Base-by-base conservation (phyloP, 2,888 invertebrate species). In the Diloba caeruleocephala region DNA sequence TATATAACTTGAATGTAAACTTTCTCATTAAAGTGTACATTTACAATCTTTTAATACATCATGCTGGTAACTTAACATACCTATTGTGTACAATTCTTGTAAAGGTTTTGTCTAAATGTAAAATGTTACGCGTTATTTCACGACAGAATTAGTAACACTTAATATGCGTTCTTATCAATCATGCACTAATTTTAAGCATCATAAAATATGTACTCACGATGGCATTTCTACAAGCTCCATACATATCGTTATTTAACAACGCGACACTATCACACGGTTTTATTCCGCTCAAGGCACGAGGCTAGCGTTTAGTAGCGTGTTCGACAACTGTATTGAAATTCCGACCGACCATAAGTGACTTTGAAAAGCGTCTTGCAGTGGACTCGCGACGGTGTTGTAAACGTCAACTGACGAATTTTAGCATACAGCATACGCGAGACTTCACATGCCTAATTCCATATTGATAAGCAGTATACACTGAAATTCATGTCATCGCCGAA, bases 161-260 rank as follows among this genome's bases (percentile, higher is more conserved):
- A 13, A 31, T 45, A 25, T 43, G 49, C 37, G 58, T 12, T 48
- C 14, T n/a, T n/a, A 32, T 15, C 31, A 14, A 45, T 23, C 58
- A 49, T 56, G 36, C 56, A 41, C 58, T 57, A 57, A 17, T 42
- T 5, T 31, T 10, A 52, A 52, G 50, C 59, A 44, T 58, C 51
- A 51, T 29, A 42, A 52, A 66, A 66, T 13, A 17, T 26, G 45
- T 84, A 85, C 85, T 85, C 74, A 85, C 70, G 29, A 59, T 42
- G 13, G 26, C 79, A 65, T 67, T 75, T 58, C 63, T 78, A 72
- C 66, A 79, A 72, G 65, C 76, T 69, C 78, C 79, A 64, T 75
- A 75, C 82, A 84, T 82, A 54, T 56, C 66, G 44, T 38, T 58
- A 59, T 45, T 56, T 46, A 41, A 48, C 52, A 57, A 33, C 53